phyloP scores from a whole-genome alignment of 2,888 invertebrate species.

The Oxytorus armatus region DNA sequence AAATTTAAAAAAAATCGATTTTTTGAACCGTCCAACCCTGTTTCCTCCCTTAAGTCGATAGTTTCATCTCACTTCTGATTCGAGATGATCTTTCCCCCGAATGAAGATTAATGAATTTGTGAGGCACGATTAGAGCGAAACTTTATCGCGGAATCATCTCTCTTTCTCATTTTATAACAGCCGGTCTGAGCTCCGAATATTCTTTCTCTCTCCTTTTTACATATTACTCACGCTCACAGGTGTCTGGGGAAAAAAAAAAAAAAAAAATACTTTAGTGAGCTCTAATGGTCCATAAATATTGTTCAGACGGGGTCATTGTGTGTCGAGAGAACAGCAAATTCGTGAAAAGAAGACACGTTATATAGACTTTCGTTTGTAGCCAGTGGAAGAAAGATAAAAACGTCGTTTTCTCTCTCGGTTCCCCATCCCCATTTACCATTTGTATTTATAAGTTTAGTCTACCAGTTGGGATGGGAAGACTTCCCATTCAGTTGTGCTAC shows the following conservation, averaged over 20 bases:
- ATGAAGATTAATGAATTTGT: slow-evolving; percentile 50
- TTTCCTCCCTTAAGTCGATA: no score
- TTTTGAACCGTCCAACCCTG: no score
- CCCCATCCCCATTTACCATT: slow-evolving; percentile 21
- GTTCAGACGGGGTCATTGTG: neutral
- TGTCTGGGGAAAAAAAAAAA: neutral
- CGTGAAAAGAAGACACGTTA: slow-evolving; percentile 28
- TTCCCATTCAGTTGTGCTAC: slow-evolving; percentile 39
- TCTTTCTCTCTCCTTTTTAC: neutral
- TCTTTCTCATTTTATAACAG: slow-evolving; percentile 21
- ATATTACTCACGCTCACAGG: slow-evolving; percentile 29
- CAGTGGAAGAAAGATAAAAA: slow-evolving; percentile 20
- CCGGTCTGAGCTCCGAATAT: neutral
- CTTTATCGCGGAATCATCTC: slow-evolving; percentile 44
- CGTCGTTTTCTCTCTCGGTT: no score
- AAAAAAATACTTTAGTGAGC: neutral
- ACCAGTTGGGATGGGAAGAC: slow-evolving; percentile 27
- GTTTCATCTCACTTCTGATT: no score
- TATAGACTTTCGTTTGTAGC: neutral
- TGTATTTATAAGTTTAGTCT: slow-evolving; percentile 25
- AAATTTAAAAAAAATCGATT: no score
- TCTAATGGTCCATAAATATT: slow-evolving; percentile 33
- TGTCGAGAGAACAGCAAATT: slow-evolving; percentile 12
- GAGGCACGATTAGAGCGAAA: slow-evolving; percentile 48
- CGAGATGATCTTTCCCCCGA: slow-evolving; percentile 46